Evolutionary conservation across 2,797 vertebrate species (phyloP).

Genomic region (Melanotaenia maccullochi): DNA sequence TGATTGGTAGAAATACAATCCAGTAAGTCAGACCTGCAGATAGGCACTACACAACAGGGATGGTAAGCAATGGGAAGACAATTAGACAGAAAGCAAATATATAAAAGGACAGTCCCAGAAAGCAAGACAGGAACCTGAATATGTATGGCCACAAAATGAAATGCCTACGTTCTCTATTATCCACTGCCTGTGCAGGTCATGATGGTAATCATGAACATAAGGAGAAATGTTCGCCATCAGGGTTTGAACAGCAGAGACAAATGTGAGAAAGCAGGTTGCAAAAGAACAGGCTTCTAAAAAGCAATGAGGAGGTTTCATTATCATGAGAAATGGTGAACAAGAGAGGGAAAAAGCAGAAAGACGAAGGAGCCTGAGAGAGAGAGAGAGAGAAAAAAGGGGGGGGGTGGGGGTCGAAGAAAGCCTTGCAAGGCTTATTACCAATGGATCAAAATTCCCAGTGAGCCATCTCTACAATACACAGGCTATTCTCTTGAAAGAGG

Average conservation of each 20-base stretch:
- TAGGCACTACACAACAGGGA: slow-evolving; percentile 42
- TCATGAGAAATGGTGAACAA: slow-evolving; percentile 26
- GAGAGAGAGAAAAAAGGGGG: not conserved
- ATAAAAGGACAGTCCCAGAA: slow-evolving; percentile 22
- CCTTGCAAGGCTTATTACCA: slow-evolving; percentile 72
- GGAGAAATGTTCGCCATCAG: slow-evolving; percentile 25
- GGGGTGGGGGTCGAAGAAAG: slow-evolving; percentile 46
- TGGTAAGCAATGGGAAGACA: slow-evolving; percentile 41
- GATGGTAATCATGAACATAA: slow-evolving; percentile 40
- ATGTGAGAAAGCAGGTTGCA: slow-evolving; percentile 34
- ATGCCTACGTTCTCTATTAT: slow-evolving; percentile 16
- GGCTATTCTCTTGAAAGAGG: slow-evolving; percentile 71
- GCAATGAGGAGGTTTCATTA: slow-evolving; percentile 38
- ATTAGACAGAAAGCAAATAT: slow-evolving; percentile 51
- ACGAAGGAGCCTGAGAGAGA: slow-evolving; percentile 4
- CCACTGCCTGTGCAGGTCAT: slow-evolving; percentile 17
- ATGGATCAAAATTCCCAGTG: slow-evolving; percentile 79
- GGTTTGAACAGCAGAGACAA: slow-evolving; percentile 40
- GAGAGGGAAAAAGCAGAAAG: slow-evolving; percentile 12
- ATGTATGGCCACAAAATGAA: slow-evolving; percentile 21
- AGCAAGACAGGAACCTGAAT: slow-evolving; percentile 21
- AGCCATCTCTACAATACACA: slow-evolving; percentile 68
- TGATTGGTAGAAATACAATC: slow-evolving; percentile 22
- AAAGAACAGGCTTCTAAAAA: slow-evolving; percentile 36
- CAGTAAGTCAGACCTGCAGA: slow-evolving; percentile 28